phyloP scores from a whole-genome alignment of 2,797 vertebrate genomes.

The Enoplosus armatus region DNA sequence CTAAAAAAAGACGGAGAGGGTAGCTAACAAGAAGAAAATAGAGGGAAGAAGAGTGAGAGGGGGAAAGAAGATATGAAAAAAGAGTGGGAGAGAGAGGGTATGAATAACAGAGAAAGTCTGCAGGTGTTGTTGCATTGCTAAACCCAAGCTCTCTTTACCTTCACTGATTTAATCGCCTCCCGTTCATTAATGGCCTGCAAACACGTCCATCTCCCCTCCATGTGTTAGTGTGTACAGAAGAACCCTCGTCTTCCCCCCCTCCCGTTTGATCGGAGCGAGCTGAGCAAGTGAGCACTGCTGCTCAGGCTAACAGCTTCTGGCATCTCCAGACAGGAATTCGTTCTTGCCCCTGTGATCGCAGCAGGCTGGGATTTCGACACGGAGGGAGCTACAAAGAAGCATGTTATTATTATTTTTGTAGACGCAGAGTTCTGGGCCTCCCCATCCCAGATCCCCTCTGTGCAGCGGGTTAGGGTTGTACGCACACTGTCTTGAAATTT shows the following conservation, averaged over 20 bases:
- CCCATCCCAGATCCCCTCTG: conserved; percentile 42
- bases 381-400: conserved; percentile 71
- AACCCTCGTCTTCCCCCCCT: conserved; percentile 50
- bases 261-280: conserved; percentile 40
- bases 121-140: conserved; percentile 42
- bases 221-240: conserved; percentile 41
- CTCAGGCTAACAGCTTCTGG: conserved; percentile 80
- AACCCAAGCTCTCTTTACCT: conserved; percentile 49
- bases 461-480: conserved; percentile 27
- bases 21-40: background rate
- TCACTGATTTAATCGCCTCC: conserved; percentile 52
- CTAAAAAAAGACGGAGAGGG: background rate
- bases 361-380: conserved; percentile 75
- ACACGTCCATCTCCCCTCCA: conserved; percentile 24
- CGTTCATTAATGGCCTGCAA: conserved; percentile 48
- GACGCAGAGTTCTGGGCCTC: conserved; percentile 57
- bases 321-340: conserved; percentile 80
- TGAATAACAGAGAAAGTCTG: background rate
- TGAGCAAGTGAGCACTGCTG: conserved; percentile 44
- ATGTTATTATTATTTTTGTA: conserved; percentile 77
- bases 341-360: conserved; percentile 75
- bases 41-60: background rate
- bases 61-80: background rate
- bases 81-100: too few relatives aligned
- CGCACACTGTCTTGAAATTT: conserved; percentile 48